Conservation (phyloP, 2,888 invertebrate genomes). For the Exephanes ischioxanthus region DNA sequence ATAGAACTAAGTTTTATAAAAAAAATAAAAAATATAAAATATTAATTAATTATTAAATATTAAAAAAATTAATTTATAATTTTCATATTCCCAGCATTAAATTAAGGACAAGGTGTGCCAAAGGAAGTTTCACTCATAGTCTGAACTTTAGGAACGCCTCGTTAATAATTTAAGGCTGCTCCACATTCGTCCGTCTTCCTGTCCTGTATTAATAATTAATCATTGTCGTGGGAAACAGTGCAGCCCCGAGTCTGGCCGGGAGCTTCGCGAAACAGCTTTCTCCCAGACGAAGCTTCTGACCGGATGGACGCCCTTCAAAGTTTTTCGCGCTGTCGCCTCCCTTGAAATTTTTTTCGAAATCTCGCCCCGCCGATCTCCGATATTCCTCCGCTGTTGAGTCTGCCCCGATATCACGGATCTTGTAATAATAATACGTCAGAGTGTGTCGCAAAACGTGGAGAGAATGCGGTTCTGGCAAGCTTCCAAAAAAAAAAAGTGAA, state of each 20-base stretch:
- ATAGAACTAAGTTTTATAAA: no score
- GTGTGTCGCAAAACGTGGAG: conserved; percentile 70
- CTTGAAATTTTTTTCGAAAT: no score
- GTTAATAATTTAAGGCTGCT: conserved; percentile 1
- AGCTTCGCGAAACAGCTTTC: background rate
- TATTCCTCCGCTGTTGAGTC: no score
- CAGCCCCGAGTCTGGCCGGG: background rate
- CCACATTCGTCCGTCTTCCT: background rate
- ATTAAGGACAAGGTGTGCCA: background rate
- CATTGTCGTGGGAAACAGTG: background rate
- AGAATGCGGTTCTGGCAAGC: conserved; percentile 81
- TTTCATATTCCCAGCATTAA: background rate
- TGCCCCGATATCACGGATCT: no score
- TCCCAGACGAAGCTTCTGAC: background rate
- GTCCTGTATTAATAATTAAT: background rate
- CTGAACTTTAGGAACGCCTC: background rate
- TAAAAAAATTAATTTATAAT: background rate
- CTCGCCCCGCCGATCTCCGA: no score
- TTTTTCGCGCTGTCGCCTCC: background rate
- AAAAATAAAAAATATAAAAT: no score
- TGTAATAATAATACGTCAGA: conserved; percentile 54
- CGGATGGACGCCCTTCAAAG: background rate
- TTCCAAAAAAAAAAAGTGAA: conserved; percentile 78
- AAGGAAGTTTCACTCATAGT: background rate
- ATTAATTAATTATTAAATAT: no score